These are phyloP conservation scores for Noturus placidus DNA, from an alignment of 2,113 vertebrate species.

Conservation along the genomic window DNA sequence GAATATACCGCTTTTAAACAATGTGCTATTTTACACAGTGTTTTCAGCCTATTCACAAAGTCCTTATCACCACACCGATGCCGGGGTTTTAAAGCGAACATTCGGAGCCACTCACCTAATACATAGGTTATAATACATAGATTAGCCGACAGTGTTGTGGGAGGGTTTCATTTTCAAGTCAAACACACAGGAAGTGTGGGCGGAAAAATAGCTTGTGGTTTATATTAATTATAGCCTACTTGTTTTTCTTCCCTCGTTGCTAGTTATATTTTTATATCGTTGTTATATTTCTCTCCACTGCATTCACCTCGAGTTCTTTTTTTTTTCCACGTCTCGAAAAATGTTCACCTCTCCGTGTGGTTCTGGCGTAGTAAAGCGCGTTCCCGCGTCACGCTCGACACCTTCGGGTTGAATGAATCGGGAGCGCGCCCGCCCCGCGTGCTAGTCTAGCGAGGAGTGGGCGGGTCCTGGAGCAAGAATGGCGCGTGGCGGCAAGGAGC, in stretches of 20 bases:
- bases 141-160: slow-evolving; percentile 12
- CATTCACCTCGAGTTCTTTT: neutral
- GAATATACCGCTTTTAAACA: neutral
- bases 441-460: slow-evolving; percentile 43
- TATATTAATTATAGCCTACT: neutral
- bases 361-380: slow-evolving; percentile 64
- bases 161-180: slow-evolving; percentile 14
- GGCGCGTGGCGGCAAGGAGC: slow-evolving; percentile 58
- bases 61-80: no score
- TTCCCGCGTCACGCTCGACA: slow-evolving; percentile 58
- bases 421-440: slow-evolving; percentile 47
- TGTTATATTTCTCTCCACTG: neutral
- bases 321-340: slow-evolving; percentile 28
- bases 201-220: slow-evolving; percentile 7
- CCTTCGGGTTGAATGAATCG: slow-evolving; percentile 63
- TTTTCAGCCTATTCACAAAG: neutral
- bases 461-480: slow-evolving; percentile 45
- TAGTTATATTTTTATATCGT: neutral
- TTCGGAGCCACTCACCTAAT: slow-evolving; percentile 12
- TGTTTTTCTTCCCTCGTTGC: neutral
- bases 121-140: slow-evolving; percentile 16
- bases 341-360: slow-evolving; percentile 35
- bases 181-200: slow-evolving; percentile 49
- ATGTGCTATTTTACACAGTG: neutral
- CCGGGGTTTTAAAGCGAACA: neutral